Percentiles rank a stretch among this genome's conserved stretches.
These are phyloP conservation scores for Struthio camelus DNA, from an alignment of 2,113 vertebrate species.

Conservation along the genomic window DNA sequence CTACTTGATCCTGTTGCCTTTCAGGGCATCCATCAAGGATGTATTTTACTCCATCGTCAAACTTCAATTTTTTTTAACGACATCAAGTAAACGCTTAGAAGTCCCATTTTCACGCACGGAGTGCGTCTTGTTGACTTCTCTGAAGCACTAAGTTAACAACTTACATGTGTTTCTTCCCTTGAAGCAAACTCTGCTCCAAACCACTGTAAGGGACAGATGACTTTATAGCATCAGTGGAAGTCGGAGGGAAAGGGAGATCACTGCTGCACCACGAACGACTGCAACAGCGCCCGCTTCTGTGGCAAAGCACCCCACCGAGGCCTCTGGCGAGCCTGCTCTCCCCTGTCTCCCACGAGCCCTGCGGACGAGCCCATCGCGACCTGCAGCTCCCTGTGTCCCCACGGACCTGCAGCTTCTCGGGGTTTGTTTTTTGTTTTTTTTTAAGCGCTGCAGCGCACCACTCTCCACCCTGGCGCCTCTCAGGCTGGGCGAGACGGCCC, in stretches of 20 bases:
- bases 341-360: background rate
- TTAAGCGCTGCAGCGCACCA: no score
- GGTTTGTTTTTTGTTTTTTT: no score
- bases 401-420: background rate
- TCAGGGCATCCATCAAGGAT: background rate
- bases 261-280: background rate
- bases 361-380: no score
- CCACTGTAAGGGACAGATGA: background rate
- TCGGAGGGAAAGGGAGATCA: no score
- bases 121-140: background rate
- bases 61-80: background rate
- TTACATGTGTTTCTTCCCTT: rapidly evolving
- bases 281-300: background rate
- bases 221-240: background rate
- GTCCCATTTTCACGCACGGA: background rate
- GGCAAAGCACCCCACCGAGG: background rate
- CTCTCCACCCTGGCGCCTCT: no score
- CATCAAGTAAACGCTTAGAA: background rate
- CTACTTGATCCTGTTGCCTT: background rate
- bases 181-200: background rate
- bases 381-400: background rate
- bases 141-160: background rate
- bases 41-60: background rate
- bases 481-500: rapidly evolving
- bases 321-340: background rate